A percentile compares a stretch with the other conserved stretches of the same genome.
These are phyloP conservation scores for Pectinophora gossypiella DNA, from an alignment of 1,140 invertebrate genomes.

Conservation along the genomic window DNA sequence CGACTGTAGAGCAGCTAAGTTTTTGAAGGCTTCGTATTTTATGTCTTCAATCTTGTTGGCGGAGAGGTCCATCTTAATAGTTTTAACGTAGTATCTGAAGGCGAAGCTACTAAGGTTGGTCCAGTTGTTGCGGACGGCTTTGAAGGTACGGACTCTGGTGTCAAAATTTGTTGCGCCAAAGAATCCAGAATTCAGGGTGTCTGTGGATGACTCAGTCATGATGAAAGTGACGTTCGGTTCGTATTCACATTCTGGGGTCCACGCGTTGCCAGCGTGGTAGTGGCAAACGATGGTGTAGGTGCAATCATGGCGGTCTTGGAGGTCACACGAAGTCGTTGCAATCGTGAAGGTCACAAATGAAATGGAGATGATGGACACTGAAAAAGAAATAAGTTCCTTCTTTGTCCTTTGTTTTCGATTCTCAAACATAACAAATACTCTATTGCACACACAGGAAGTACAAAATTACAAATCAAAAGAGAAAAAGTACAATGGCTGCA, in stretches of 20 bases:
- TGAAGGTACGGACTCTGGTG: constrained; percentile 34
- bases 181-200: constrained; percentile 28
- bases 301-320: constrained; percentile 13
- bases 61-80: constrained; percentile 30
- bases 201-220: constrained; percentile 24
- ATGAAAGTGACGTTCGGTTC: constrained; percentile 38
- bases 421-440: too few species aligned
- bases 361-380: too few species aligned
- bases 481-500: too few species aligned
- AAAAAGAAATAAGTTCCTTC: too few species aligned
- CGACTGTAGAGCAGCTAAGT: constrained; percentile 21
- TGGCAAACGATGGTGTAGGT: constrained; percentile 34
- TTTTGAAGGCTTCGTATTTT: constrained; percentile 31
- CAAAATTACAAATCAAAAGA: too few species aligned
- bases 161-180: constrained; percentile 59
- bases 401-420: too few species aligned
- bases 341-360: not conserved
- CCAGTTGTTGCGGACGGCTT: constrained; percentile 34
- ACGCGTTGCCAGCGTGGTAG: constrained; percentile 22
- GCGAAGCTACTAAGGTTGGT: constrained; percentile 18
- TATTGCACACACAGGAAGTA: too few species aligned
- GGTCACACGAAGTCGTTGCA: not conserved
- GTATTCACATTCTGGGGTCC: constrained; percentile 9
- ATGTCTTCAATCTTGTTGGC: constrained; percentile 35
- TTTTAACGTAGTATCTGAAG: constrained; percentile 44